Base-by-base conservation (phyloP, 2,797 vertebrate species). In the Setipinna tenuifilis region DNA sequence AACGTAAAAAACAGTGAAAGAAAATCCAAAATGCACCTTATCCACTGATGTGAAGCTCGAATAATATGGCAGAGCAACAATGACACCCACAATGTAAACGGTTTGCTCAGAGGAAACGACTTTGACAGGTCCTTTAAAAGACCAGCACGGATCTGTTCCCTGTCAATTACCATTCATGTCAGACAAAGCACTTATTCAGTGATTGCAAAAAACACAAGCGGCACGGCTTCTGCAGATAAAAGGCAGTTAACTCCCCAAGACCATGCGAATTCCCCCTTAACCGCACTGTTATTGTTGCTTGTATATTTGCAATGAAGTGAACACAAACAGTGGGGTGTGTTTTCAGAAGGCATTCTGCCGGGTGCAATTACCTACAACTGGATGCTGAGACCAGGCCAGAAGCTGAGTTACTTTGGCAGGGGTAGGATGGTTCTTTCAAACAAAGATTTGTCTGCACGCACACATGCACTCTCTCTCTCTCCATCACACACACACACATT, bases 281-380 rank as follows among this genome's bases (percentile, higher is more conserved):
- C 28, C 11, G 5, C 68, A 75, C 81, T 46, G 62, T 85, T 48
- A 83, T 9, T 65, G 50, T 35, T 75, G 71, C 19, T 25, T 83
- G n/a, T 58, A n/a, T 48, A 83, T 85, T 85, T 85, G 50, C 65
- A 78, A 68, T 83, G 82, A 58, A 81, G 83, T 10, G 31, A 61
- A 78, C 65, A 50, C 28, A 83, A 87, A 85, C 54, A 83, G 21
- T 3, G 23, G 48, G 11, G 23, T 28, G n/a, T 46, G 82, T 82
- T 81, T 71, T 81, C 28, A 48, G 28, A 50, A 78, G 35, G 75
- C 59, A 12, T 62, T 14, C 75, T 28, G 31, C 17, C 21, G 44
- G 75, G 23, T 10, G 82, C 65, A 16, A 59, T 83, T 78, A 28
- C 81, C 10, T 23, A 84, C 68, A 68, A 28, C 62, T 68, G 16